Percentiles rank a stretch among this genome's conserved stretches.
Evolutionary conservation across 30 jellyfish, hydroid and myxozoan genomes (phyloP).

Genomic region (Chironex yamaguchii): DNA sequence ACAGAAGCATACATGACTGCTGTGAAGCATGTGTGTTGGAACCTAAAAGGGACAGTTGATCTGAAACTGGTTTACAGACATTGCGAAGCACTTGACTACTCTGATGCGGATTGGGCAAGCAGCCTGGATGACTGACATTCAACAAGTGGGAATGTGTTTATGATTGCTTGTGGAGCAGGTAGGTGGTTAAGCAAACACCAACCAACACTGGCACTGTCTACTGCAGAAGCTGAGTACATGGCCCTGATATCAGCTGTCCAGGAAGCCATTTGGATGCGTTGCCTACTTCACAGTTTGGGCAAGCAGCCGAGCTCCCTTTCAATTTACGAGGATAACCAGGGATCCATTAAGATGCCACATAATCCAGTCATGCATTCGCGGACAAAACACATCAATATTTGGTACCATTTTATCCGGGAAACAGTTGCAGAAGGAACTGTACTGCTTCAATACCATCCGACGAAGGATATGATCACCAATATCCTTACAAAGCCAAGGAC

Average conservation of each 20-base stretch:
- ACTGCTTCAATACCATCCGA: neutral
- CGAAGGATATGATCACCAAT: constrained; percentile 39
- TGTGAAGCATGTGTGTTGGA: constrained; percentile 15
- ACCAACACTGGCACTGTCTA: neutral
- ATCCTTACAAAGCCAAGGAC: constrained; percentile 29
- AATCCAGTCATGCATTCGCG: constrained; percentile 20
- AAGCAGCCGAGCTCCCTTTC: neutral
- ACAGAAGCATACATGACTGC: neutral
- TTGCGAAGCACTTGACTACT: neutral
- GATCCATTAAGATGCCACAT: constrained; percentile 15
- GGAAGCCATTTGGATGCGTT: no score
- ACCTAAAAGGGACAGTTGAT: constrained; percentile 22
- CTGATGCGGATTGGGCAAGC: constrained; percentile 42
- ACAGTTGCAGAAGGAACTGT: neutral
- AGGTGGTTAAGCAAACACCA: constrained; percentile 38
- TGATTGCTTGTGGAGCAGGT: neutral
- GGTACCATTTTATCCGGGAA: constrained; percentile 7
- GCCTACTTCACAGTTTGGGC: no score
- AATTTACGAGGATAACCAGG: constrained; percentile 25
- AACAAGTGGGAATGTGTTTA: constrained; percentile 20
- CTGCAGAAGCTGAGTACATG: constrained; percentile 45
- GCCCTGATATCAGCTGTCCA: no score
- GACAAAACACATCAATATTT: constrained; percentile 30
- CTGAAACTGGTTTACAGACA: neutral
- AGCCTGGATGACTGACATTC: constrained; percentile 27